Evolutionary conservation across 2,797 vertebrate species (phyloP).

Genomic region (Pangasius krempfi): DNA sequence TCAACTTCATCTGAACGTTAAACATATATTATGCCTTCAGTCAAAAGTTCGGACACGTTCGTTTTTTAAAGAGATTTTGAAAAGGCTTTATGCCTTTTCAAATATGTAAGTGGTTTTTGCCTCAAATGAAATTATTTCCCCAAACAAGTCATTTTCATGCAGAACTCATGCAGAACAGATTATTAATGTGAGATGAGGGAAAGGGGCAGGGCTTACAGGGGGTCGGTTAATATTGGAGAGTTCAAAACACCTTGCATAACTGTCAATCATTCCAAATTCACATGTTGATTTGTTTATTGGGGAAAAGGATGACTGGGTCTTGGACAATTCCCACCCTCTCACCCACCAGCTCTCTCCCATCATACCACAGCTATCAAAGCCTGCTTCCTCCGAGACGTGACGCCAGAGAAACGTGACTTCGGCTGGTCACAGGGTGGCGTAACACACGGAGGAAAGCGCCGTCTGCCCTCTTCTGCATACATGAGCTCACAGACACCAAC

Average conservation of each 20-base stretch:
- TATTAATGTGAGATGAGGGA: neutral
- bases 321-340: neutral
- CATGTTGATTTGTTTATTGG: neutral
- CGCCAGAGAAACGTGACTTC: too few species aligned
- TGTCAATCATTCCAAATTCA: neutral
- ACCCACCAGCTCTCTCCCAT: neutral
- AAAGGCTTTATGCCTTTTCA: neutral
- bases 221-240: neutral
- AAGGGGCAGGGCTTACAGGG: neutral
- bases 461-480: neutral
- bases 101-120: too few species aligned
- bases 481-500: neutral
- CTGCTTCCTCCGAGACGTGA: too few species aligned
- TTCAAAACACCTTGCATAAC: too few species aligned
- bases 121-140: neutral
- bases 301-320: too few species aligned
- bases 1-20: neutral
- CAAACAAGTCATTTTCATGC: neutral
- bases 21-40: neutral
- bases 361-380: too few species aligned
- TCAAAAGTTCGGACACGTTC: neutral
- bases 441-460: neutral
- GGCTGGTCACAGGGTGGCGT: too few species aligned
- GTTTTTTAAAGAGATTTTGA: neutral
- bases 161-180: neutral